Evolutionary conservation across 2,113 vertebrate genomes (phyloP).

Genomic region (Caloenas nicobarica): DNA sequence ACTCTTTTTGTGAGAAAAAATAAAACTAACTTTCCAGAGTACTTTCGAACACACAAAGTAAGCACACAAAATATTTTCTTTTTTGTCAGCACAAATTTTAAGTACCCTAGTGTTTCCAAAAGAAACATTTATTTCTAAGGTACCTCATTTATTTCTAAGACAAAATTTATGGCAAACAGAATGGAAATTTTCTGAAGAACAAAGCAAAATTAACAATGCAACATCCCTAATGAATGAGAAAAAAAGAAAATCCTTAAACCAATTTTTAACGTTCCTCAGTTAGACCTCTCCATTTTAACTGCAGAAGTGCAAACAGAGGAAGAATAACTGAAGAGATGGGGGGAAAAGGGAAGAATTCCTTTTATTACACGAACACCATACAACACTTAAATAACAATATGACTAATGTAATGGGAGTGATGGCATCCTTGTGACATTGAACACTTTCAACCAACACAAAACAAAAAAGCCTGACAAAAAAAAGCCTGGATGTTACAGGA

Average conservation of each 20-base stretch:
- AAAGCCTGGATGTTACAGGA: not conserved
- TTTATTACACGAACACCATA: constrained; percentile 32
- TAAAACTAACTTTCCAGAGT: not conserved
- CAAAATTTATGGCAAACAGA: not conserved
- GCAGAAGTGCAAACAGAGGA: not conserved
- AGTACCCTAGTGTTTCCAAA: not conserved
- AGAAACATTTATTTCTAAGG: not conserved
- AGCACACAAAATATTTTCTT: not conserved
- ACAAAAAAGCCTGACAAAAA: constrained; percentile 1
- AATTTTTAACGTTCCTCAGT: not conserved
- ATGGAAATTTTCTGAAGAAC: constrained; percentile 29
- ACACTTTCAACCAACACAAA: constrained; percentile 30
- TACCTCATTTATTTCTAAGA: not conserved
- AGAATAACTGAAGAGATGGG: not conserved
- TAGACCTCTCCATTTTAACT: not conserved
- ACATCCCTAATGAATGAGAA: not conserved
- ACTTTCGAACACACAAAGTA: not conserved
- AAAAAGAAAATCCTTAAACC: not conserved
- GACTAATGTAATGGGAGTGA: constrained; percentile 24
- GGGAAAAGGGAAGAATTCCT: not conserved
- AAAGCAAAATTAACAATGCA: not conserved
- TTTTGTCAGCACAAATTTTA: not conserved
- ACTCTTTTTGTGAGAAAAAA: not conserved
- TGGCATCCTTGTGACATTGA: not conserved
- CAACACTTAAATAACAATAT: constrained; percentile 46